Base-by-base conservation (phyloP, 2,888 invertebrate genomes). In the Pheosia tremula region DNA sequence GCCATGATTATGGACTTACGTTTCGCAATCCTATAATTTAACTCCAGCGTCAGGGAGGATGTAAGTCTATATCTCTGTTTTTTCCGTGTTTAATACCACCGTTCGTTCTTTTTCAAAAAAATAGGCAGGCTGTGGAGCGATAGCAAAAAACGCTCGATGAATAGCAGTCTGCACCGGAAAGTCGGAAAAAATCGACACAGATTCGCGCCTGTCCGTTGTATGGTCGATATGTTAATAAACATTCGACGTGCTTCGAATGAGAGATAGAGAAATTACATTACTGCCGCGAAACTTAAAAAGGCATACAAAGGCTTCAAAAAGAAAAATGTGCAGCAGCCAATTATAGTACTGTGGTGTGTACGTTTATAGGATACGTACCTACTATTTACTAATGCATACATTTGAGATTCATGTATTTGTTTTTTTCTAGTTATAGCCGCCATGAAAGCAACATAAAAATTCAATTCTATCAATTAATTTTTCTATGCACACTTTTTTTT, bases 221-320 rank as follows among this genome's bases (percentile, higher is more conserved):
- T 88, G 83, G 85, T 80, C 86, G 85, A 89, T 91, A 90, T 90
- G 90, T 89, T 91, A 91, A 90, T 91, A 90, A 89, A 90, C 85
- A 88, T 80, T 82, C 82, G 84, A 87, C 90, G 88, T 88, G 90
- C 81, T 81, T 76, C 83, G 89, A 89, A 90, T 89, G 78, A 24
- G 0, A 24, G 80, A 85, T 80, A 24, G 24, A 24, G 84, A 83
- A 82, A 83, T 82, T 81, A 80, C 82, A 74, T 77, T 68, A 65
- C 63, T 59, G 36, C 60, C 63, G 72, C 70, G 66, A 61, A 73
- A 74, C 68, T 73, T 61, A 63, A 59, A 59, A 70, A 74, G 63
- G 69, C 70, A 60, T 64, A 71, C 67, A 71, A 71, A 69, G 70
- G 71, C 77, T 78, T 80, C 75, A 77, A 77, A 73, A 71, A 75